Conservation (phyloP, 2,888 invertebrate genomes). For the Drosophila fulvimacula region DNA sequence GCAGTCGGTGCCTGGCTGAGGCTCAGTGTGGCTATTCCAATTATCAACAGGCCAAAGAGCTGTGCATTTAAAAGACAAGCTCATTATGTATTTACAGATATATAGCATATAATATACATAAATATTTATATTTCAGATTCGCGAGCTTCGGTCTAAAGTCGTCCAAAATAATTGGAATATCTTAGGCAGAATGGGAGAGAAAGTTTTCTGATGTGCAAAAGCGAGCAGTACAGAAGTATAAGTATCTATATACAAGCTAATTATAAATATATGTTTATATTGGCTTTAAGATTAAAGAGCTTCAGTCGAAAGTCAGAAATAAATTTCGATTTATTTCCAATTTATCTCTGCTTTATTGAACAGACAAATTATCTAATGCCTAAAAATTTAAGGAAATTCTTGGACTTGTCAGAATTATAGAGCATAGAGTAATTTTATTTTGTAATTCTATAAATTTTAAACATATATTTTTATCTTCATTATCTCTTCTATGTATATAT, state of each 20-base stretch:
- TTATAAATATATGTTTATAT: background rate
- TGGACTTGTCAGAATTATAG: no score
- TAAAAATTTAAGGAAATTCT: background rate
- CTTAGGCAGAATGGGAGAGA: background rate
- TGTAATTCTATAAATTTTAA: background rate
- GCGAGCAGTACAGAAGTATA: background rate
- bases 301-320: background rate
- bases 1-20: constrained; percentile 60
- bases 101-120: background rate
- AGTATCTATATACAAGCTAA: background rate
- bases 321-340: background rate
- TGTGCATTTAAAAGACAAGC: constrained; percentile 31
- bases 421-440: background rate
- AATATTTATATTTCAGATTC: background rate
- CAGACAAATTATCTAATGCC: background rate
- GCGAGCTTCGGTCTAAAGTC: background rate
- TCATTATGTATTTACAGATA: background rate
- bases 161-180: background rate
- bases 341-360: background rate
- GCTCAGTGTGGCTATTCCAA: constrained; percentile 62
- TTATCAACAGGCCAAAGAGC: constrained; percentile 71
- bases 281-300: background rate
- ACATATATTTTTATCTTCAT: no score
- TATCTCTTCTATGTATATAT: no score
- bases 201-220: background rate